phyloP scores from a whole-genome alignment of 2,888 invertebrate species.

The Noctua comes region DNA sequence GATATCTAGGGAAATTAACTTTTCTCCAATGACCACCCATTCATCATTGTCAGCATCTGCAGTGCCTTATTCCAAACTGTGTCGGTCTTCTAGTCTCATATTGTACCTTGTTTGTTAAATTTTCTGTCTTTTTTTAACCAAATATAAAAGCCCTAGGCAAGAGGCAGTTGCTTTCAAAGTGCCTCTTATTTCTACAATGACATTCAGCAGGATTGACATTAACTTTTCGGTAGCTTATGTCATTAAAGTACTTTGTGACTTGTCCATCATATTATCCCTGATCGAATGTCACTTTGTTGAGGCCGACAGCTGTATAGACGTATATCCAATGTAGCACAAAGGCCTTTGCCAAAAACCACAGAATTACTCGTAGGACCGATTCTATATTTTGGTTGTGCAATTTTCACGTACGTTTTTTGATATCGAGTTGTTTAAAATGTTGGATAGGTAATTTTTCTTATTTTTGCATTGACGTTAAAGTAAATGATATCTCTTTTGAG shows the following conservation, averaged over 20 bases:
- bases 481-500: background rate
- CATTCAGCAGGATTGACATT: background rate
- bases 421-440: background rate
- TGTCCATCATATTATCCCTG: background rate
- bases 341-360: conserved; percentile 7
- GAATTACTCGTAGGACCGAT: background rate
- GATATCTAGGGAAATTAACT: too few species aligned
- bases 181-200: background rate
- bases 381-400: background rate
- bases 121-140: background rate
- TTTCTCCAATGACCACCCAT: background rate
- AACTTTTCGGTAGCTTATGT: background rate
- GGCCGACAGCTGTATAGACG: background rate
- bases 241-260: background rate
- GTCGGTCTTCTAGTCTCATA: background rate
- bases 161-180: background rate
- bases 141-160: background rate
- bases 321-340: background rate
- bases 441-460: background rate
- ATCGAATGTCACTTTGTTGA: background rate
- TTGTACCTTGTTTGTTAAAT: background rate
- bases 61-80: background rate
- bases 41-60: background rate
- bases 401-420: too few species aligned
- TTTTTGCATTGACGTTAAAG: background rate